These are phyloP conservation scores for Drosophila kambysellisi DNA, from an alignment of 2,888 invertebrate genomes.

Conservation along the genomic window DNA sequence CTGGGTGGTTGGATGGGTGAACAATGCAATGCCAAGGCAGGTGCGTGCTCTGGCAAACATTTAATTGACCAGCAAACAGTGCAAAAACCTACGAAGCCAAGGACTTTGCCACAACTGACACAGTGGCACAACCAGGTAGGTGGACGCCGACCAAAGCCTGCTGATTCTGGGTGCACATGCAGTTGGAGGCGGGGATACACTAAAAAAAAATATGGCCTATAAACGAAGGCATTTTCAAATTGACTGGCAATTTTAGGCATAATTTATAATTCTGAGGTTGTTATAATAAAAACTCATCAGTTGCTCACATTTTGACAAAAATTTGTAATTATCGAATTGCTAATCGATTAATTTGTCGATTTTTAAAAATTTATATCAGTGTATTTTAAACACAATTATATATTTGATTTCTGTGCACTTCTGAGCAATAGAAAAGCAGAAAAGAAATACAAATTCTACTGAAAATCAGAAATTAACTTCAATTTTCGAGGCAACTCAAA, in stretches of 20 bases:
- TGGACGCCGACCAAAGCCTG: slow-evolving; percentile 2
- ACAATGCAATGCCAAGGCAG: slow-evolving; percentile 54
- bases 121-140: slow-evolving; percentile 41
- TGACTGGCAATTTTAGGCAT: no score
- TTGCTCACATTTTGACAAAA: no score
- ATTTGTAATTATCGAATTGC: no score
- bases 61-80: slow-evolving; percentile 69
- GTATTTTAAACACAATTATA: no score
- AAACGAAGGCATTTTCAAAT: not conserved
- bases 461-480: not conserved
- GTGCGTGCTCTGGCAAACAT: slow-evolving; percentile 61
- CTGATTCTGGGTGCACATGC: slow-evolving; percentile 16
- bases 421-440: no score
- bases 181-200: slow-evolving; percentile 2
- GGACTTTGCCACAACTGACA: slow-evolving; percentile 75
- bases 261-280: no score
- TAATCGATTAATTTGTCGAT: no score
- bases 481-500: not conserved
- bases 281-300: no score
- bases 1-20: not conserved
- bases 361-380: no score
- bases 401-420: no score
- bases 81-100: slow-evolving; percentile 37
- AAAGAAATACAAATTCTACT: no score
- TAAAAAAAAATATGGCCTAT: not conserved